phyloP scores from a whole-genome alignment of 2,888 invertebrate species.

The Phalera bucephala region DNA sequence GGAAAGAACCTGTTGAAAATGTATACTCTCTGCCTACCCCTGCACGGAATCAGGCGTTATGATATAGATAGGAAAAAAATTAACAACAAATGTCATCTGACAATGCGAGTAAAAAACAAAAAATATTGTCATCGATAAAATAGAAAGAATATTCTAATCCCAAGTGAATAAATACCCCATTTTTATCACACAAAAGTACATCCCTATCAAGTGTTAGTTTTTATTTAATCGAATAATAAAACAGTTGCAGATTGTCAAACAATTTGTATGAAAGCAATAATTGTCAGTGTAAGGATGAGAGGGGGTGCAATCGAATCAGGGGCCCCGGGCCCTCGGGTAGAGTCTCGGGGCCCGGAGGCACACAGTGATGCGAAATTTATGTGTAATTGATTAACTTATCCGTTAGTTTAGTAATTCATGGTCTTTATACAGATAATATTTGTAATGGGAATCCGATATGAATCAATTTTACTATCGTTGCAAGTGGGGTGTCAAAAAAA shows the following conservation, averaged over 20 bases:
- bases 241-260: slow-evolving; percentile 4
- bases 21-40: no score
- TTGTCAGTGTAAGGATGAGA: background rate
- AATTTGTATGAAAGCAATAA: slow-evolving; percentile 4
- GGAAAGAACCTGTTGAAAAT: no score
- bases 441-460: background rate
- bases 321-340: background rate
- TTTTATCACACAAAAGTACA: background rate
- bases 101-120: no score
- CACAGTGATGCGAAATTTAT: slow-evolving; percentile 4
- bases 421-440: slow-evolving; percentile 1
- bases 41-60: no score
- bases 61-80: no score
- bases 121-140: no score
- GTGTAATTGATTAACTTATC: slow-evolving; percentile 32
- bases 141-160: no score
- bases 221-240: slow-evolving; percentile 1
- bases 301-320: background rate
- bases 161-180: no score
- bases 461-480: no score
- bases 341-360: background rate
- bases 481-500: no score
- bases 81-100: no score
- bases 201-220: slow-evolving; percentile 3
- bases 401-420: slow-evolving; percentile 20